A percentile compares a stretch with the other conserved stretches of the same genome.
Conservation (phyloP, 2,888 invertebrate genomes). For the Gastracanthus pulcherrimus region DNA sequence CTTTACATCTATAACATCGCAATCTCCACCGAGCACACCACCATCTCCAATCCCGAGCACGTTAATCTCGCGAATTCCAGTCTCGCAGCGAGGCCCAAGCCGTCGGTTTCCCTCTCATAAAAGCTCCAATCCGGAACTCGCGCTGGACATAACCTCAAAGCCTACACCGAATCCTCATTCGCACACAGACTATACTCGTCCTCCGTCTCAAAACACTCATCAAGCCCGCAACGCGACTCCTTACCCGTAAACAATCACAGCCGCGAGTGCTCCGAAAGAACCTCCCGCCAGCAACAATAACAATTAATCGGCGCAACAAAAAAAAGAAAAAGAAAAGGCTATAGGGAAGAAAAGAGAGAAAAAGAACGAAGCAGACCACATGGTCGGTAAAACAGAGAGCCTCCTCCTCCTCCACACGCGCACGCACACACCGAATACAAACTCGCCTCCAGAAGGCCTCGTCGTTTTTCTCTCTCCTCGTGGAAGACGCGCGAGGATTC, state of each 20-base stretch:
- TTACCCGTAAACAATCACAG: not conserved
- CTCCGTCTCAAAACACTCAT: not conserved
- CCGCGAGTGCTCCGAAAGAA: not conserved
- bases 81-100: no score
- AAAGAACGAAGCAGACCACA: not conserved
- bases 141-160: conserved; percentile 43
- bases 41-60: not conserved
- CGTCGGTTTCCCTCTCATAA: not conserved
- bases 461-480: not conserved
- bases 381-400: conserved; percentile 44
- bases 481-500: not conserved
- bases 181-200: no score
- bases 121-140: conserved; percentile 30
- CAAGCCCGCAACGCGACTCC: not conserved
- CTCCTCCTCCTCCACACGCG: no score
- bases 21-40: no score
- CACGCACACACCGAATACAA: not conserved
- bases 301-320: not conserved
- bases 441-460: conserved; percentile 18
- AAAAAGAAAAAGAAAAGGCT: not conserved
- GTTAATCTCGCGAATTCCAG: no score
- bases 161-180: not conserved
- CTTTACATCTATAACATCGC: no score
- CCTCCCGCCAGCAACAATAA: not conserved
- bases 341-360: not conserved